A percentile compares a stretch with the other conserved stretches of the same genome.
Evolutionary conservation across 1,140 invertebrate genomes (phyloP).

Genomic region (Chrysopa pallens): DNA sequence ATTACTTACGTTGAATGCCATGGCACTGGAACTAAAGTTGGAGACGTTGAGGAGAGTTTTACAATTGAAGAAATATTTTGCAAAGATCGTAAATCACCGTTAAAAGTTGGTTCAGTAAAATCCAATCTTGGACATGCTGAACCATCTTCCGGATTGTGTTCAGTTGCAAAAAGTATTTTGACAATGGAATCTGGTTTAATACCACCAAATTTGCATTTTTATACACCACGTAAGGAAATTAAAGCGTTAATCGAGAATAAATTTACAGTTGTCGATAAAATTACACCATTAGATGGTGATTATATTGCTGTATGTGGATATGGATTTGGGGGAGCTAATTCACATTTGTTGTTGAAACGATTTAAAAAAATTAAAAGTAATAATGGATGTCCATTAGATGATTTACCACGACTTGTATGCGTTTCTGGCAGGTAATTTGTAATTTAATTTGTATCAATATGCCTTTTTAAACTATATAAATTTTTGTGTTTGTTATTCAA

Average conservation of each 20-base stretch:
- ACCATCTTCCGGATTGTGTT: conserved; percentile 36
- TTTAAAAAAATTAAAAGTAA: conserved; percentile 11
- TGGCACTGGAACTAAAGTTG: conserved; percentile 40
- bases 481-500: too few species aligned
- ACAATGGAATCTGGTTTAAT: conserved; percentile 15
- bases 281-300: conserved; percentile 32
- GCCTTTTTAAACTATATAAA: too few species aligned
- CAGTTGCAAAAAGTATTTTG: conserved; percentile 28
- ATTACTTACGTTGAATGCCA: conserved; percentile 44
- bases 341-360: conserved; percentile 34
- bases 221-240: conserved; percentile 42
- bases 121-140: conserved; percentile 54
- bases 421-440: conserved; percentile 29
- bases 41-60: conserved; percentile 46
- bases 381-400: conserved; percentile 8
- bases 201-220: conserved; percentile 46
- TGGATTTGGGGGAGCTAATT: conserved; percentile 49
- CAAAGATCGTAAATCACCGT: conserved; percentile 25
- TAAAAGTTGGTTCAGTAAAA: conserved; percentile 52
- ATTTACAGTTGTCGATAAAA: conserved; percentile 35
- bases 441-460: too few species aligned
- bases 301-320: conserved; percentile 50
- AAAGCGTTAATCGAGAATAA: conserved; percentile 35
- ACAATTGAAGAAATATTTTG: conserved; percentile 38
- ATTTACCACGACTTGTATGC: conserved; percentile 26